Evolutionary conservation across 1,140 invertebrate genomes (phyloP), one percentile per base, ranked within the genome.

Genomic region (Caenorhabditis brenneri): DNA sequence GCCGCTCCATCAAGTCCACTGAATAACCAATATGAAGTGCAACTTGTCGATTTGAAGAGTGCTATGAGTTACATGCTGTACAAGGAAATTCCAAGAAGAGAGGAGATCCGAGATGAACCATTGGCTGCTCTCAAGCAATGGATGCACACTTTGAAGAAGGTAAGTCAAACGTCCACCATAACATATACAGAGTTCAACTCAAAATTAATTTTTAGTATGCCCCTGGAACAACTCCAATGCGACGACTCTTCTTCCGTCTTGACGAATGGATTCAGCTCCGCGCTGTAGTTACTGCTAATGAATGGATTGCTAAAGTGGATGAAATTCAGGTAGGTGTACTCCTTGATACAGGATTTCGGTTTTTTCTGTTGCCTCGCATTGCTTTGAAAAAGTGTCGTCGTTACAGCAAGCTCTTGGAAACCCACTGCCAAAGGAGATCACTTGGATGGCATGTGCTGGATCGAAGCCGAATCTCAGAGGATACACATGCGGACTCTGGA

Each of bases 401-500:
- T 22, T 87, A 49, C 78, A 88, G 84, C 55, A 80, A 74, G 69
- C 69, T 27, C 85, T 88, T 22, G 87, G 87, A 19, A 87, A 88
- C 74, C 87, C 87, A 29, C 79, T 88, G 5, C 87, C 87, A 9
- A 39, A 39, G 15, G 85, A 88, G 33, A 79, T 88, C 22, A 79
- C 51, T 1, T 90, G 88, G 85, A 65, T 88, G 27, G 94, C 94
- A 2, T 99, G 97, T 91, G 93, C 93, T 87, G 95, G 96, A 4
- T 96, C 95, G 88, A 91, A 93, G 78, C 91, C 94, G 0, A 92
- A 93, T 79, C 92, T 91, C 82, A 93, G 97, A 65, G 96, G 96
- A 24, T 99, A 96, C 91, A 95, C 96, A 1, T 99, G 97, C 92
- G 94, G 95, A 0, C 91, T 99, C 27, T 99, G 97, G 97, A 95